Conservation (phyloP, 2,888 invertebrate genomes). For the Caenorhabditis virilis region DNA sequence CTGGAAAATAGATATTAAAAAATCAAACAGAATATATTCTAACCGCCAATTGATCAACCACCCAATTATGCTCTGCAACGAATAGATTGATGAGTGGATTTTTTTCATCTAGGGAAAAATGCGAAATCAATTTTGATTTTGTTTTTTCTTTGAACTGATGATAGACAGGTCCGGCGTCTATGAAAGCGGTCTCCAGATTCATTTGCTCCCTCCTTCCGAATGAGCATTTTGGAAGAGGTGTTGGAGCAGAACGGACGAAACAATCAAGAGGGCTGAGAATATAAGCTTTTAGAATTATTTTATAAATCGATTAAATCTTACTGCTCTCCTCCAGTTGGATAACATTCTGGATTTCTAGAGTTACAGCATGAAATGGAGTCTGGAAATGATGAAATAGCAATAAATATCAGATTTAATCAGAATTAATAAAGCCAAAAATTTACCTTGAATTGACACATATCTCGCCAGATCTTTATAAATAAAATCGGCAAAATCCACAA, state of each 20-base stretch:
- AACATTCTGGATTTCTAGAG: conserved; percentile 15
- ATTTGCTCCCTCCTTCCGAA: conserved; percentile 27
- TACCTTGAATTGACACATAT: conserved; percentile 12
- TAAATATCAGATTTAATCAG: too few relatives aligned
- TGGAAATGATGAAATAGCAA: too few relatives aligned
- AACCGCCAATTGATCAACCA: conserved; percentile 12
- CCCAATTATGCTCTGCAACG: conserved; percentile 28
- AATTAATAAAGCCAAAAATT: too few relatives aligned
- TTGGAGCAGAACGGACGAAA: conserved; percentile 25
- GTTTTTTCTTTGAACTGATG: conserved; percentile 10
- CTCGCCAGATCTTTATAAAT: conserved; percentile 20
- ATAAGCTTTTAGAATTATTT: background rate
- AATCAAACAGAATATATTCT: background rate
- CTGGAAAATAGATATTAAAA: background rate
- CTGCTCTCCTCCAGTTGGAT: conserved; percentile 16
- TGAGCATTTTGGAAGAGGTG: conserved; percentile 15
- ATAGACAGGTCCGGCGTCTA: conserved; percentile 41
- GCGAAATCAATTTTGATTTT: background rate
- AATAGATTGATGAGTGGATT: conserved; percentile 5
- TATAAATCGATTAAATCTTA: conserved; percentile 4
- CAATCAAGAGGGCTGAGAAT: conserved; percentile 23
- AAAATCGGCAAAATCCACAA: conserved; percentile 25
- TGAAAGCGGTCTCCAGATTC: conserved; percentile 36
- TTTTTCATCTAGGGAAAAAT: background rate
- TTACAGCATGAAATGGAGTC: conserved; percentile 16